Evolutionary conservation across 2,888 invertebrate species (phyloP), one percentile per base, ranked within the genome.

Genomic region (Mylabris sibirica): DNA sequence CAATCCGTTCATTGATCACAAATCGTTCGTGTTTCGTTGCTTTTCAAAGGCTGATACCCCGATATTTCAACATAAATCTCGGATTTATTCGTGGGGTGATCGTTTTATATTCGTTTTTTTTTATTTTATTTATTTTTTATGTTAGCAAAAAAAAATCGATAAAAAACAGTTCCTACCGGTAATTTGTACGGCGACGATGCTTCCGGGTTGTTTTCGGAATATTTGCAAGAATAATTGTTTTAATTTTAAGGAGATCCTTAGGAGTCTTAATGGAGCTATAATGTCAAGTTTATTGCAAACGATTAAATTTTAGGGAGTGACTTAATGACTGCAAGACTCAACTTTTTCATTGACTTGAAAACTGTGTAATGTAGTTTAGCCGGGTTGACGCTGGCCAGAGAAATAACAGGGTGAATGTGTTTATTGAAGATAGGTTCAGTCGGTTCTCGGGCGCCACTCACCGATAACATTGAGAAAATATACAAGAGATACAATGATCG

Each of bases 261-360:
- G n/a, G 44, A 49, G 49, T 49, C 20, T 11, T 49, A 49, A 49
- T 49, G 49, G 20, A 20, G 49, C 9, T 20, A 49, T 49, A 49
- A 49, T 11, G 20, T 11, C 20, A 20, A 6, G 20, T 49, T 49
- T 49, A 49, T 49, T 20, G 49, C 49, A 4, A 20, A 49, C 49
- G 49, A 49, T 49, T 49, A 49, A 49, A 49, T 30, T 49, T 49
- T 49, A 20, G 49, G 20, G 20, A 49, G 49, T 49, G 20, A 49
- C 49, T 49, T 49, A 49, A 49, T 49, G 49, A 49, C 20, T 20
- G 30, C 30, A 20, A 9, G 49, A 49, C 20, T 49, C 14, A 1
- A 30, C 30, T 30, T 30, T 30, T 30, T 30, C 30, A 8, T 30
- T 30, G 30, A 30, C 30, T 30, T 30, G 4, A 30, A 30, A 30